Evolutionary conservation across 2,797 vertebrate genomes (phyloP), one percentile per base, ranked within the genome.

Genomic region (Eremophila alpestris): DNA sequence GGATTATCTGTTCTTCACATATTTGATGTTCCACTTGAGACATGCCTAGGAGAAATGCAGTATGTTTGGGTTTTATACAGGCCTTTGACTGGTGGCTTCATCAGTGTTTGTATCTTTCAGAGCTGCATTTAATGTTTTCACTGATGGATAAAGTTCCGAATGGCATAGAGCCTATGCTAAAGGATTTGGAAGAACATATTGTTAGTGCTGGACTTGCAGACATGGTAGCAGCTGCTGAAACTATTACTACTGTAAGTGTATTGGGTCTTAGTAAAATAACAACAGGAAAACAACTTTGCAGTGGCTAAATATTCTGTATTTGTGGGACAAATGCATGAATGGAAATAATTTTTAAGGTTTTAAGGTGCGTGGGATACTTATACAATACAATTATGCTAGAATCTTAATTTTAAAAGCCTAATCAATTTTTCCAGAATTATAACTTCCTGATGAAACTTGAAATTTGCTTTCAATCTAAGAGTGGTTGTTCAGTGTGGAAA

Each of bases 101-200:
- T 95, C 55, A 80, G 45, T 95, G 14, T 96, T 97, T 96, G 6
- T 98, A 11, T 97, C 85, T 82, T 95, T 67, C 98, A 99, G 99
- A 99, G 96, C 96, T 99, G 87, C 99, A 99, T 96, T 98, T 99
- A 96, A 99, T 99, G 99, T 99, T 99, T 98, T 99, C 99, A 11
- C 97, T 99, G 83, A 99, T 99, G 99, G 99, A 99, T 98, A 99
- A 99, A 98, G 99, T 99, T 94, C 99, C 99, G 3, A 99, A 98
- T 94, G 99, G 99, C 83, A 99, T 99, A 79, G 99, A 99, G 87
- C 99, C 99, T 83, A 99, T 99, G 99, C 97, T 99, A 91, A 99
- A 99, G 97, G 99, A 99, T 96, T 98, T 99, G 95, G 99, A 99
- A 97, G 99, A 99, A 54, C 99, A 99, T 97, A 99, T 99, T 96